Evolutionary conservation across 2,888 invertebrate species (phyloP).

Genomic region (Drosophila antonietae): DNA sequence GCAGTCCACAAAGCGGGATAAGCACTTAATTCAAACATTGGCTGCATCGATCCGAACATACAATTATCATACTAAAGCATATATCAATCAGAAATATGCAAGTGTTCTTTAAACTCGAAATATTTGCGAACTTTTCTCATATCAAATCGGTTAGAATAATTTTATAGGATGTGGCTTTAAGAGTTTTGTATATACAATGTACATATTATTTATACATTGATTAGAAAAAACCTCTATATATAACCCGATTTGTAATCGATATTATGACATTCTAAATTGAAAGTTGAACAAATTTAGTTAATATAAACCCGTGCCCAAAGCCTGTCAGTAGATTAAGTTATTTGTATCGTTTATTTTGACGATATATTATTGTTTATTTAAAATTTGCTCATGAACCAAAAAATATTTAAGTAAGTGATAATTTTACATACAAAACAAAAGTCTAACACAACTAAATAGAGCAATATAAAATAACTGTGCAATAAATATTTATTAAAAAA

Average conservation of each 20-base stretch:
- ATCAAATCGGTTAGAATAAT: slow-evolving; percentile 53
- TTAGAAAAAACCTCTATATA: slow-evolving; percentile 17
- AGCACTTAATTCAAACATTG: slow-evolving; percentile 87
- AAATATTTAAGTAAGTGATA: slow-evolving; percentile 50
- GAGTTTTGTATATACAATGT: slow-evolving; percentile 60
- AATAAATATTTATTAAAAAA: slow-evolving; percentile 56
- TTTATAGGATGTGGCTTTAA: slow-evolving; percentile 55
- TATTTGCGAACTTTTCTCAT: slow-evolving; percentile 37
- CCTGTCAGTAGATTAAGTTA: slow-evolving; percentile 48
- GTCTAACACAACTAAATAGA: slow-evolving; percentile 40
- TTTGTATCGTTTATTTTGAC: slow-evolving; percentile 18
- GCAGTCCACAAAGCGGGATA: slow-evolving; percentile 84
- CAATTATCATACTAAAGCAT: slow-evolving; percentile 90
- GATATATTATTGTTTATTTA: slow-evolving; percentile 21
- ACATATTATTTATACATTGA: slow-evolving; percentile 48
- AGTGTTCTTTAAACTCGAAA: slow-evolving; percentile 81
- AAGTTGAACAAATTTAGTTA: slow-evolving; percentile 11
- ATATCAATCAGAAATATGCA: slow-evolving; percentile 90
- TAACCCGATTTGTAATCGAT: slow-evolving; percentile 29
- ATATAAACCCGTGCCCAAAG: slow-evolving; percentile 1
- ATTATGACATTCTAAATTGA: slow-evolving; percentile 20
- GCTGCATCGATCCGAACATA: slow-evolving; percentile 89
- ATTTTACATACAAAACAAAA: slow-evolving; percentile 41
- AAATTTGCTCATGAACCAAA: slow-evolving; percentile 24
- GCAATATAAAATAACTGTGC: slow-evolving; percentile 69